Base-by-base conservation (phyloP, 2,888 invertebrate genomes). In the Leucozona laternaria region DNA sequence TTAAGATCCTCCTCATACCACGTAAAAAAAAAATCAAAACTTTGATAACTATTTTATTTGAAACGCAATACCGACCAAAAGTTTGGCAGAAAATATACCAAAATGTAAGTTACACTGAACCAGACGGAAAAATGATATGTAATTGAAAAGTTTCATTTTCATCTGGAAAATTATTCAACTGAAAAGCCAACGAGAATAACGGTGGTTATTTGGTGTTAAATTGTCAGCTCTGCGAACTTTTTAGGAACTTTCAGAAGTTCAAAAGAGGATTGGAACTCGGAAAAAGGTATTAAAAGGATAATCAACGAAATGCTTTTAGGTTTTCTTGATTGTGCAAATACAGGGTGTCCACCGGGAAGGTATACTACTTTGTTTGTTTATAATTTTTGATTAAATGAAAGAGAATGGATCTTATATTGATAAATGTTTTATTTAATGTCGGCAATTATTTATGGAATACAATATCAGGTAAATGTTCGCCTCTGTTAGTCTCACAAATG, bases 91-190 rank as follows among this genome's bases (percentile, higher is more conserved):
- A 13, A 37, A 13, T 40, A 15, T 0, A 3, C 37, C 7, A 6
- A 4, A 5, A 40, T 15, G 40, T 15, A 40, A 40, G 40, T 40
- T 40, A 37, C 3, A 4, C 13, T 11, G 2, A 37, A 37, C 37
- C 11, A 37, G 37, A 37, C 13, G 37, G 37, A 13, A 37, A 37
- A 37, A 4, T 40, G 15, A 15, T 40, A n/a, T n/a, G n/a, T n/a
- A 40, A 40, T 40, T 40, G 40, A 40, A 40, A 40, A 40, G 62
- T 73, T 53, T 53, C 53, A 62, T 62, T 73, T 73, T 34, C 73
- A 60, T 50, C 50, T 50, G 73, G 48, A 60, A 73, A 60, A 60
- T 73, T 60, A 60, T 73, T 72, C 72, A 72, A 48, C 72, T 25
- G 48, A 45, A 72, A 58, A 48, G 48, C 58, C 48, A 73, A 62